phyloP scores from a whole-genome alignment of 2,113 vertebrate species.

The Gymnarchus niloticus region DNA sequence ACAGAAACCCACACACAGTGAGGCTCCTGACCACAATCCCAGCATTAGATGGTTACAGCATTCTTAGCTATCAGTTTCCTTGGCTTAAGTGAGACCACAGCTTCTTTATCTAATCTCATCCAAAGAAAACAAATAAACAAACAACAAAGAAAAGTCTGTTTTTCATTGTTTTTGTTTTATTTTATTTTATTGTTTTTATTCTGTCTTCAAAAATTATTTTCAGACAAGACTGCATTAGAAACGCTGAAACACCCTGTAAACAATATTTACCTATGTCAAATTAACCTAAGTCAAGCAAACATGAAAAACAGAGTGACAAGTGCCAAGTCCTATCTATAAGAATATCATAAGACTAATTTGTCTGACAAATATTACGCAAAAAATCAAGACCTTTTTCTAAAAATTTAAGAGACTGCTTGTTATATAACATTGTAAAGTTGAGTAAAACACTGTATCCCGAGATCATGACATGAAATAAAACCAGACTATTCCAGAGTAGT shows the following conservation, averaged over 20 bases:
- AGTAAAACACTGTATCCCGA: neutral
- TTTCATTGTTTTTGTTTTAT: neutral
- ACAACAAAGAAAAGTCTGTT: neutral
- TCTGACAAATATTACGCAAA: neutral
- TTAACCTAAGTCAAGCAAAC: neutral
- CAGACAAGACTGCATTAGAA: neutral
- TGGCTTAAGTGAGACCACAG: neutral
- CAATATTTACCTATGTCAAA: neutral
- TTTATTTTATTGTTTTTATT: neutral
- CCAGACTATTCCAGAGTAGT: neutral
- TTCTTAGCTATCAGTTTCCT: constrained; percentile 15
- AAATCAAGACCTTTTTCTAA: neutral
- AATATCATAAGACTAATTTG: neutral
- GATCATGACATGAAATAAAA: neutral
- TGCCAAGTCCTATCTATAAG: neutral
- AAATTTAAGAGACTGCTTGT: neutral
- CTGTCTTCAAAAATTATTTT: neutral
- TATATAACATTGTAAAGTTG: neutral
- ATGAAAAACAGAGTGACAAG: neutral
- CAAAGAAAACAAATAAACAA: neutral
- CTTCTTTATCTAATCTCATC: neutral
- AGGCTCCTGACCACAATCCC: constrained; percentile 53
- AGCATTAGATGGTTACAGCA: constrained; percentile 26
- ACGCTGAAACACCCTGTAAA: neutral
- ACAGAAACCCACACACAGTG: constrained; percentile 43